Evolutionary conservation across 2,888 invertebrate species (phyloP).

Genomic region (Cantharis nigra): DNA sequence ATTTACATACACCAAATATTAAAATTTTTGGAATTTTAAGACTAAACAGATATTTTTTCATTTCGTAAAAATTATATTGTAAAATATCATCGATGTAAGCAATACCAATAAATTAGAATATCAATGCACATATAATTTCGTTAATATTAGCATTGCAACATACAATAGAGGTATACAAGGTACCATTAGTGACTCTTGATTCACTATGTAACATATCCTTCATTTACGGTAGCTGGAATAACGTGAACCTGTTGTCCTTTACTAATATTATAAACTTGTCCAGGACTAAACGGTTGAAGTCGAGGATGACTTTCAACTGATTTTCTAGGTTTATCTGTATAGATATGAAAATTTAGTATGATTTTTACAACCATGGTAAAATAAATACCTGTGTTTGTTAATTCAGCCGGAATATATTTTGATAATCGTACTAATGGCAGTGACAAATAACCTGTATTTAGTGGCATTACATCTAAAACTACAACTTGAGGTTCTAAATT

Average conservation of each 20-base stretch:
- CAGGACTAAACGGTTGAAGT: slow-evolving; percentile 85
- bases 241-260: slow-evolving; percentile 92
- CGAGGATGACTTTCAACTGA: slow-evolving; percentile 70
- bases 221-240: slow-evolving; percentile 56
- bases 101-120: not conserved
- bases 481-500: slow-evolving; percentile 68
- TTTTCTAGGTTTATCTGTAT: slow-evolving; percentile 56
- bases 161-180: not conserved
- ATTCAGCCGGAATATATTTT: slow-evolving; percentile 82
- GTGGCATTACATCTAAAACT: slow-evolving; percentile 87
- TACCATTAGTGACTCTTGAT: not conserved
- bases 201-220: slow-evolving; percentile 14
- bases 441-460: slow-evolving; percentile 88
- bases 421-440: slow-evolving; percentile 86
- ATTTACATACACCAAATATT: not conserved
- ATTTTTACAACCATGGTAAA: not conserved
- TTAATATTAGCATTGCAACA: not conserved
- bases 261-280: slow-evolving; percentile 91
- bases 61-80: not conserved
- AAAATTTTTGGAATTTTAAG: not conserved
- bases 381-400: slow-evolving; percentile 14
- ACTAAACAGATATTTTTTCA: not conserved
- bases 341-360: slow-evolving; percentile 12
- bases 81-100: not conserved
- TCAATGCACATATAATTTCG: not conserved